phyloP scores from a whole-genome alignment of 1,140 invertebrate species.

The Trialeurodes vaporariorum region DNA sequence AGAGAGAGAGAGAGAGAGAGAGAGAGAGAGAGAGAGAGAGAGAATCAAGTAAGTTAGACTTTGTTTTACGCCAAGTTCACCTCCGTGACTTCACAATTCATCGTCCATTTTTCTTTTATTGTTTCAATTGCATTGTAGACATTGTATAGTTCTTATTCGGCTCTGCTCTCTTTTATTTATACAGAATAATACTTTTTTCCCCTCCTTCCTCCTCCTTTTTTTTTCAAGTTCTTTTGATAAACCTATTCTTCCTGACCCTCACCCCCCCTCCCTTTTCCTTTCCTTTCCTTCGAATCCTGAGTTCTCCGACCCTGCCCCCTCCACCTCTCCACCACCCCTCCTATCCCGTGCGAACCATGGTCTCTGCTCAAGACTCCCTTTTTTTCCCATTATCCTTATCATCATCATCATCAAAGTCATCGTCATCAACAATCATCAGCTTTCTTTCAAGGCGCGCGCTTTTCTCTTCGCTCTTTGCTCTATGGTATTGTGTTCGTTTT shows the following conservation, averaged over 20 bases:
- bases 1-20: too few relatives aligned
- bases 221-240: constrained; percentile 1
- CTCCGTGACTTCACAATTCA: background rate
- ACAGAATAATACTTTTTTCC: constrained; percentile 1
- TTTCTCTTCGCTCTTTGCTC: too few relatives aligned
- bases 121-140: background rate
- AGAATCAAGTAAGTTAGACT: background rate
- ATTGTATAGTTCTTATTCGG: background rate
- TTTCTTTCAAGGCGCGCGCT: too few relatives aligned
- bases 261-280: background rate
- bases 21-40: too few relatives aligned
- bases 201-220: too few relatives aligned
- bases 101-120: constrained; percentile 1
- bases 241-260: background rate
- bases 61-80: background rate
- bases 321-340: background rate
- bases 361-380: background rate
- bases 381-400: background rate
- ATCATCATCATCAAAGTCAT: background rate
- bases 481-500: too few relatives aligned
- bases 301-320: too few relatives aligned
- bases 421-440: too few relatives aligned
- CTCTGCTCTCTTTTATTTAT: background rate
- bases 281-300: background rate
- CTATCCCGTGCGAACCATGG: background rate